Base-by-base conservation (phyloP, 2,797 vertebrate species). In the Ctenochaetus hawaiiensis region DNA sequence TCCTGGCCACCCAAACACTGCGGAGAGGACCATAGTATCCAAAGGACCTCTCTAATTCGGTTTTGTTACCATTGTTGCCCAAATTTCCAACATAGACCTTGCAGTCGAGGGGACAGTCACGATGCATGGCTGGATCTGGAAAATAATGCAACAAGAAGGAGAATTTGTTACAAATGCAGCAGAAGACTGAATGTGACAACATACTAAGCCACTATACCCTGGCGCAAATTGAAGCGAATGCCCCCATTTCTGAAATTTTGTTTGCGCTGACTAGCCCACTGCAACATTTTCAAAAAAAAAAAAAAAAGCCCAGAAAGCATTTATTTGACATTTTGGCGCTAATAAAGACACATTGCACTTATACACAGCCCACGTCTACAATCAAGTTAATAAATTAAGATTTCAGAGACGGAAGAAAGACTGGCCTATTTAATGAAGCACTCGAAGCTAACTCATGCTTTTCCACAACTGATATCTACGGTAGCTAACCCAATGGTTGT, bases 11-110 rank as follows among this genome's bases (percentile, higher is more conserved):
- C 98, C 98, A 99, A 3, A 99, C 98, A 23, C 97, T 99, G 43
- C 97, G 96, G 64, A 99, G 95, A 5, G 98, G 98, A 72, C 98
- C 98, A 11, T 99, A 99, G 87, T 99, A 99, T 79, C 98, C 97
- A 78, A 99, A 99, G 0, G 98, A 93, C 69, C 97, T 88, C 78
- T 99, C 98, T 81, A 99, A 67, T 83, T 99, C 98, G 0, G 98
- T 98, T 88, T 99, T 99, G 94, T 99, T 99, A 81, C 98, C 98
- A 96, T 98, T 99, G 88, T 98, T 99, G 37, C 98, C 98, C 81
- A 99, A 94, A 91, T 99, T 99, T 77, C 98, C 98, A 70, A 99
- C 98, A 2, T 99, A 99, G 84, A 99, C 98, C 87, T 99, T 99
- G 90, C 98, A 99, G 92, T 99, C 98, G 75, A 99, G 94, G 2